These are phyloP conservation scores for Alectoris magna DNA, from an alignment of 2,797 vertebrate species.

Conservation along the genomic window DNA sequence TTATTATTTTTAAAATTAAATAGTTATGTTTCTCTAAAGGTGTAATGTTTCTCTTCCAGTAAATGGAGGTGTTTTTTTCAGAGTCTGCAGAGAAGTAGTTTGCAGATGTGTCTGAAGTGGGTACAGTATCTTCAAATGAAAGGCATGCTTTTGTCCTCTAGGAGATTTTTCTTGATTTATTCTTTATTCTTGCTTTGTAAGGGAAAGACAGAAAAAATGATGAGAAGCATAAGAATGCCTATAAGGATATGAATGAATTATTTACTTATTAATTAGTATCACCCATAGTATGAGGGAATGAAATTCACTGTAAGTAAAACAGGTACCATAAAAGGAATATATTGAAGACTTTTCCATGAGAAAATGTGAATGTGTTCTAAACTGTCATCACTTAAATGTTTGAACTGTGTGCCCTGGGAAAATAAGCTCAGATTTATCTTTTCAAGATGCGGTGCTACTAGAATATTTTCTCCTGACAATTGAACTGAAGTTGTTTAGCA, in stretches of 20 bases:
- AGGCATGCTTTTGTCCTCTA: background rate
- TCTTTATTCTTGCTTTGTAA: background rate
- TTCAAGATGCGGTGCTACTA: background rate
- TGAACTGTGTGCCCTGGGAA: background rate
- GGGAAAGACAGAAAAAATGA: background rate
- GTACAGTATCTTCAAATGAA: background rate
- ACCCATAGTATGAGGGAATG: background rate
- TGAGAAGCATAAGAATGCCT: background rate
- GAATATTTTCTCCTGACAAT: background rate
- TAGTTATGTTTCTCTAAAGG: background rate
- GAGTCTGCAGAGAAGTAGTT: background rate
- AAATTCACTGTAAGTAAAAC: background rate
- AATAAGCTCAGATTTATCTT: background rate
- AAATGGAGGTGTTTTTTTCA: slow-evolving; percentile 1
- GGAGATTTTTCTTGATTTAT: background rate
- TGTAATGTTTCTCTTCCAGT: background rate
- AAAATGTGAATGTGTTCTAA: background rate
- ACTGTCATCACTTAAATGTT: background rate
- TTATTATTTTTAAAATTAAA: background rate
- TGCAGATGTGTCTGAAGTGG: background rate
- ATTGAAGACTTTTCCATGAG: background rate
- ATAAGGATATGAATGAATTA: background rate
- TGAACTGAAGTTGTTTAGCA: background rate
- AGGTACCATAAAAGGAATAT: background rate
- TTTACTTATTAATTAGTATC: background rate